These are phyloP conservation scores for Trichopria drosophilae DNA, from an alignment of 2,888 invertebrate species.

Conservation along the genomic window DNA sequence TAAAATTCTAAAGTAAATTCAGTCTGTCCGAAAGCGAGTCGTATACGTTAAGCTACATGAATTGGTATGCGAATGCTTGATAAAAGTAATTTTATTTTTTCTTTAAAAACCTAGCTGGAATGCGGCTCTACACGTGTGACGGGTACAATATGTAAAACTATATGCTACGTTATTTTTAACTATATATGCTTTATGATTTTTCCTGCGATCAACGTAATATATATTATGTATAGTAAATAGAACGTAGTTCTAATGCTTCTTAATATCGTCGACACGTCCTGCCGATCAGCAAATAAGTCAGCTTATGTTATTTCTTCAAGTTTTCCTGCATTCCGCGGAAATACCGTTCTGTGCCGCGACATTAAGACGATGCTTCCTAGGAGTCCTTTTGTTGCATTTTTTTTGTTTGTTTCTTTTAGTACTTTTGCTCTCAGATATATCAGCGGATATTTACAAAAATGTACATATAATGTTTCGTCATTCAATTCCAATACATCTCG, in stretches of 20 bases:
- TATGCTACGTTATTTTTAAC: conserved; percentile 53
- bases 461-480: conserved; percentile 26
- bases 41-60: too few relatives aligned
- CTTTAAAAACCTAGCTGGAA: conserved; percentile 57
- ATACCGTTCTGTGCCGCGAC: too few relatives aligned
- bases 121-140: conserved; percentile 56
- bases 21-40: too few relatives aligned
- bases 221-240: conserved; percentile 35
- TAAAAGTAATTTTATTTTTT: conserved; percentile 55
- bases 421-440: conserved; percentile 31
- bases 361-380: too few relatives aligned
- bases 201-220: conserved; percentile 44
- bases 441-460: conserved; percentile 34
- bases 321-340: conserved; percentile 7
- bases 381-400: too few relatives aligned
- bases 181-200: conserved; percentile 44
- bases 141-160: conserved; percentile 57
- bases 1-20: too few relatives aligned
- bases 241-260: conserved; percentile 28
- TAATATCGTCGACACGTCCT: too few relatives aligned
- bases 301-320: conserved; percentile 19
- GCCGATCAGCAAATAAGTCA: too few relatives aligned
- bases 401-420: conserved; percentile 18
- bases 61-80: too few relatives aligned
- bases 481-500: conserved; percentile 21